These are phyloP conservation scores for Tetragnatha versicolor DNA, from an alignment of 1,140 invertebrate genomes.

Conservation along the genomic window DNA sequence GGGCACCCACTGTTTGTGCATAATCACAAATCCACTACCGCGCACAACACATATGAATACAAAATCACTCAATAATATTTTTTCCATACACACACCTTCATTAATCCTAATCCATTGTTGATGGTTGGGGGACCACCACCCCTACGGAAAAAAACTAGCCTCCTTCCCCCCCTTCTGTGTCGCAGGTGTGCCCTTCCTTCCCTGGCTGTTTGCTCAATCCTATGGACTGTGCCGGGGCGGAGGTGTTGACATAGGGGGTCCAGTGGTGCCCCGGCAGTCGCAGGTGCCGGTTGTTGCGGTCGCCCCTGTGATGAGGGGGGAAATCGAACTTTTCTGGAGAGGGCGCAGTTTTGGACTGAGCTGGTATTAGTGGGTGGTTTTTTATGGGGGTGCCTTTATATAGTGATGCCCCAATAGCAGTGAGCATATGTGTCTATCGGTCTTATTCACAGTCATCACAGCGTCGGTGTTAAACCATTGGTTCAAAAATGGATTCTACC, in stretches of 20 bases:
- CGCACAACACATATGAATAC: no score
- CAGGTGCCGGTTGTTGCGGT: constrained; percentile 51
- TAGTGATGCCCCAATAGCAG: no score
- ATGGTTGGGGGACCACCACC: not conserved
- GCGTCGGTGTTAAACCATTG: no score
- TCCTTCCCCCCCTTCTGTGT: no score
- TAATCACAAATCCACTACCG: no score
- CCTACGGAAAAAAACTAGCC: no score
- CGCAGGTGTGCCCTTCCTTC: constrained; percentile 30
- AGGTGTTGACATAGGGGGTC: not conserved
- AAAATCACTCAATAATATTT: no score
- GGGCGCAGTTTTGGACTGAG: not conserved
- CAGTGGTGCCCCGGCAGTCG: not conserved
- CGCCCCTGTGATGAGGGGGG: not conserved
- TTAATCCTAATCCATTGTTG: constrained; percentile 21
- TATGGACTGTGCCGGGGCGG: not conserved
- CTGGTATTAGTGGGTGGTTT: not conserved
- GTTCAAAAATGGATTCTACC: no score
- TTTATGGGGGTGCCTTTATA: not conserved
- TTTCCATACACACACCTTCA: no score
- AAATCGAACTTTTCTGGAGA: constrained; percentile 23
- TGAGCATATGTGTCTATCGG: no score
- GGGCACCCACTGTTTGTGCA: no score
- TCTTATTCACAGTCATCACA: no score
- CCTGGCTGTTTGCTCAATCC: constrained; percentile 23